Conservation (phyloP, 2,113 vertebrate genomes). For the Choloepus hoffmanni region DNA sequence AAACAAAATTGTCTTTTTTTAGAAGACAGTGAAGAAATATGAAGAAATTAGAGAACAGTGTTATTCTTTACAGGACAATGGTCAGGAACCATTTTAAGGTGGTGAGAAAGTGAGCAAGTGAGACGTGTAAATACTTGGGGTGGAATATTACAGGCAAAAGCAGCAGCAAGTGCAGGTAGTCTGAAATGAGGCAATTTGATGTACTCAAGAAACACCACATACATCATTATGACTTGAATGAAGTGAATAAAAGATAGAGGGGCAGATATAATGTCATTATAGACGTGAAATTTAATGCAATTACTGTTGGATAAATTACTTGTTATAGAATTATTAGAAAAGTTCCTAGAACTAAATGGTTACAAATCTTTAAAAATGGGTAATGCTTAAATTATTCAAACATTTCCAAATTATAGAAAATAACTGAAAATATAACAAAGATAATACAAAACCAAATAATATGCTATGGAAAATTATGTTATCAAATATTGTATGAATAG, state of each 20-base stretch:
- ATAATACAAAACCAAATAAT: background rate
- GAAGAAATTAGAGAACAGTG: background rate
- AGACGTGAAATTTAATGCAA: background rate
- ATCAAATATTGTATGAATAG: background rate
- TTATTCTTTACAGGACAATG: background rate
- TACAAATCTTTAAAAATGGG: background rate
- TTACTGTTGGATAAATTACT: background rate
- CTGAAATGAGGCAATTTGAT: background rate
- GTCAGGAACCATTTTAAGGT: background rate
- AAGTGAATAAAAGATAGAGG: background rate
- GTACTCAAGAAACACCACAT: background rate
- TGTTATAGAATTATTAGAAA: background rate
- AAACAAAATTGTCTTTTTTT: background rate
- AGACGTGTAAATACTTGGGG: background rate
- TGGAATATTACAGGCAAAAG: background rate
- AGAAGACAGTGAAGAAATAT: background rate
- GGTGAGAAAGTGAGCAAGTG: background rate
- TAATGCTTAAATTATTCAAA: background rate
- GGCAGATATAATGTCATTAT: background rate
- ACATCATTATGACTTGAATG: background rate
- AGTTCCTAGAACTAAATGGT: accelerated
- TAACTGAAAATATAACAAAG: background rate
- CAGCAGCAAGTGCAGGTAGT: background rate
- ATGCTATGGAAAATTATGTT: background rate
- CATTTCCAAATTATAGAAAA: background rate